Evolutionary conservation across 2,113 vertebrate species (phyloP).

Genomic region (Platichthys flesus): DNA sequence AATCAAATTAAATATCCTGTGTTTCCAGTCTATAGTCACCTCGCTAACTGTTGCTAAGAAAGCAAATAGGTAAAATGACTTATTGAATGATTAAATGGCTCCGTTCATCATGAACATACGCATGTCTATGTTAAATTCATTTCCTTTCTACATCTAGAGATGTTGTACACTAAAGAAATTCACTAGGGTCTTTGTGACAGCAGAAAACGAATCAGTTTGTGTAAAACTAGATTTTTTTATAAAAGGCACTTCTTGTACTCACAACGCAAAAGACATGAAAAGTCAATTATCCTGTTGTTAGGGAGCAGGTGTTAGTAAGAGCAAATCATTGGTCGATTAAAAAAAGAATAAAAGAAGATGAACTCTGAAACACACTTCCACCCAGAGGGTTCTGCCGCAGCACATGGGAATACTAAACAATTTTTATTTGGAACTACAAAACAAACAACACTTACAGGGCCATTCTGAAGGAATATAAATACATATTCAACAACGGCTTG

Average conservation of each 20-base stretch:
- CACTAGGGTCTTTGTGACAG: neutral
- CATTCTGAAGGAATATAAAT: conserved; percentile 70
- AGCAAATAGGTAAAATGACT: too few species aligned
- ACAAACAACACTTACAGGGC: conserved; percentile 46
- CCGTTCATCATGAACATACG: too few species aligned
- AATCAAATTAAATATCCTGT: neutral
- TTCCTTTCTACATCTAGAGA: neutral
- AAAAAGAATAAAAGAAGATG: neutral
- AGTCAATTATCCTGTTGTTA: neutral
- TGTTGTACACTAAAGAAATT: neutral
- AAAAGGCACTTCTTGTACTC: neutral
- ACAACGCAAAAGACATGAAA: too few species aligned
- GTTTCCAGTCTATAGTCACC: too few species aligned
- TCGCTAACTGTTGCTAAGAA: too few species aligned
- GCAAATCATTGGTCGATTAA: neutral
- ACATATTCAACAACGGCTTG: conserved; percentile 44
- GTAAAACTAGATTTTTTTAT: conserved; percentile 22
- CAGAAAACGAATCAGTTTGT: neutral
- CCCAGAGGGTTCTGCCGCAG: neutral
- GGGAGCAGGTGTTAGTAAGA: conserved; percentile 22
- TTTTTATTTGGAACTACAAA: conserved; percentile 68
- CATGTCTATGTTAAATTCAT: too few species aligned
- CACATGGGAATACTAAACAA: conserved; percentile 16
- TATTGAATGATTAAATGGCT: too few species aligned
- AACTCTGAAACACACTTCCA: neutral